Percentiles rank a stretch among this genome's conserved stretches.
Evolutionary conservation across 2,888 invertebrate species (phyloP).

Genomic region (Aphidoletes aphidimyza): DNA sequence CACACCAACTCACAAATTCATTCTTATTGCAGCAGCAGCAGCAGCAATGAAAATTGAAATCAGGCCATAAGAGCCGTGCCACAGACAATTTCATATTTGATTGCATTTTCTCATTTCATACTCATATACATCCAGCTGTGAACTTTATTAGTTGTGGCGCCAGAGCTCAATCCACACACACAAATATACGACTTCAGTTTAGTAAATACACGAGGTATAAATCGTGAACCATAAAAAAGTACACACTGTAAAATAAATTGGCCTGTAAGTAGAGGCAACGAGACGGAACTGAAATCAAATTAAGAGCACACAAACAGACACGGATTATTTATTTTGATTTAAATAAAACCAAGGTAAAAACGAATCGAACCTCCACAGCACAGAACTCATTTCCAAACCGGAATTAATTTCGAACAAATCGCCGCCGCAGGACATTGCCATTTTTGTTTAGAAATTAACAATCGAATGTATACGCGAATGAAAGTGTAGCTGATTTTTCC

Average conservation of each 20-base stretch:
- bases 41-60: no score
- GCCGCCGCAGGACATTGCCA: not conserved
- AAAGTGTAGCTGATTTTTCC: no score
- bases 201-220: not conserved
- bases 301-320: not conserved
- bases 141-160: not conserved
- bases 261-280: not conserved
- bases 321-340: slow-evolving; percentile 2
- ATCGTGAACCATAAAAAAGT: no score
- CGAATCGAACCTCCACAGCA: no score
- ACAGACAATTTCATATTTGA: no score
- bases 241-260: not conserved
- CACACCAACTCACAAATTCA: not conserved
- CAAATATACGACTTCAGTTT: not conserved
- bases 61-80: no score
- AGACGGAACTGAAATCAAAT: not conserved
- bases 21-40: no score
- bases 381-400: slow-evolving; percentile 20
- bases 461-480: not conserved
- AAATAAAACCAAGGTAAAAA: no score
- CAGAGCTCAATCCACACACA: not conserved
- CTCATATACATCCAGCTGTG: slow-evolving; percentile 24
- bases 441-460: not conserved
- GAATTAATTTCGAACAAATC: slow-evolving; percentile 41
- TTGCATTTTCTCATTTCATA: no score